Conservation (phyloP, 2,888 invertebrate species). For the Mythimna loreyi region DNA sequence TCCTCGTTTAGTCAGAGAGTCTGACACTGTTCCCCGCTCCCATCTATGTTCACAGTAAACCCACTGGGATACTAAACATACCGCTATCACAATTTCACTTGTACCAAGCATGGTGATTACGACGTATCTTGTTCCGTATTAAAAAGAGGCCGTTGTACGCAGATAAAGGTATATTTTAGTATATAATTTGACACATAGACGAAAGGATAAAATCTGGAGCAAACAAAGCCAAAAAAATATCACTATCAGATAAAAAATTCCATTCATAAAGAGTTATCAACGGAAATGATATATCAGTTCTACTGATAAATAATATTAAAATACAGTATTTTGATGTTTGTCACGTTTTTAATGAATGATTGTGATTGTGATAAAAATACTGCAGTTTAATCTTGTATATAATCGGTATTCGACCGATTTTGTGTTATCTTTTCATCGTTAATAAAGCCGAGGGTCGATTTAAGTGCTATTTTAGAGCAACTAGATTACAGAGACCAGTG, state of each 20-base stretch:
- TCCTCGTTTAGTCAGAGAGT: too few relatives aligned
- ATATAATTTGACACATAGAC: constrained; percentile 17
- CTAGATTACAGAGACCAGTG: neutral
- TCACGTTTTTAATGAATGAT: constrained; percentile 7
- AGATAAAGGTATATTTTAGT: neutral
- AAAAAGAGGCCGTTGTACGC: neutral
- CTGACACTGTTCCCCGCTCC: too few relatives aligned
- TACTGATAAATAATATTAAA: neutral
- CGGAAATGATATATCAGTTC: neutral
- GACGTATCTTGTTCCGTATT: neutral
- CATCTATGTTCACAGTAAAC: too few relatives aligned
- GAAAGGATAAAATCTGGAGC: constrained; percentile 2
- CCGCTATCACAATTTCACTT: neutral
- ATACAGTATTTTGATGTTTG: neutral
- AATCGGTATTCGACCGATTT: neutral
- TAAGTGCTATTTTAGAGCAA: neutral
- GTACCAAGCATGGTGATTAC: neutral
- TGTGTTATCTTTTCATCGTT: too few relatives aligned
- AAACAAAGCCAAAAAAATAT: neutral
- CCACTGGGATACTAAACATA: too few relatives aligned
- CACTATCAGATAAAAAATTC: neutral
- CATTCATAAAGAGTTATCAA: constrained; percentile 25
- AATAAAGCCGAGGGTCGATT: too few relatives aligned
- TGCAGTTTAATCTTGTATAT: constrained; percentile 21
- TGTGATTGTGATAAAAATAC: constrained; percentile 17